Evolutionary conservation across 1,140 invertebrate species (phyloP).

Genomic region (Wiebesia pumilae): DNA sequence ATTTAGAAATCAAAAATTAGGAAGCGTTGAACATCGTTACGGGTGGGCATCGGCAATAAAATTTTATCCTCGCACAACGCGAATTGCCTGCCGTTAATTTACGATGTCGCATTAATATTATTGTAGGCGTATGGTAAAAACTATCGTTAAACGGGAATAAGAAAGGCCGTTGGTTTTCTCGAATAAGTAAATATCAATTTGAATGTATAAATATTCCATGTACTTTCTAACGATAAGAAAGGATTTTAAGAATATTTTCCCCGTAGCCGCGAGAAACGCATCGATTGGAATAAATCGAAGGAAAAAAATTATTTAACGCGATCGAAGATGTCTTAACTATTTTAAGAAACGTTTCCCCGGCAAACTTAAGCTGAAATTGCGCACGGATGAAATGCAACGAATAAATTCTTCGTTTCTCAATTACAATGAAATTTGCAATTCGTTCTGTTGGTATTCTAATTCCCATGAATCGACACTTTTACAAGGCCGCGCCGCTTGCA

Average conservation of each 20-base stretch:
- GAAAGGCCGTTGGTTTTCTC: background rate
- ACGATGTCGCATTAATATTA: background rate
- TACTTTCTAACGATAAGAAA: conserved; percentile 5
- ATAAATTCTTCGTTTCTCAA: background rate
- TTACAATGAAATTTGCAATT: conserved; percentile 11
- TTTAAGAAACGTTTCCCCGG: background rate
- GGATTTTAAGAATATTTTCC: too few species aligned
- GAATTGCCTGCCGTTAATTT: background rate
- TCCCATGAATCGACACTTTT: conserved; percentile 16
- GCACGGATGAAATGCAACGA: background rate
- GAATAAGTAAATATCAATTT: background rate
- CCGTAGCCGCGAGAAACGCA: background rate
- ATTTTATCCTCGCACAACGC: background rate
- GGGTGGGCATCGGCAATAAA: background rate
- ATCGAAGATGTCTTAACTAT: background rate
- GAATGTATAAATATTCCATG: background rate
- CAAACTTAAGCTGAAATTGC: background rate
- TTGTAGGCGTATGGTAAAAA: background rate
- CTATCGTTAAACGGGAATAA: background rate
- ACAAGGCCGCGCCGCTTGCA: background rate
- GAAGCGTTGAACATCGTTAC: background rate
- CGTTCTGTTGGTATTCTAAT: background rate
- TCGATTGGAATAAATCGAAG: background rate
- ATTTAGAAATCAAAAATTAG: background rate
- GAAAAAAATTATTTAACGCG: background rate